A percentile compares a stretch with the other conserved stretches of the same genome.
Conservation (phyloP, 1,140 invertebrate genomes). For the Pomacea maculata region DNA sequence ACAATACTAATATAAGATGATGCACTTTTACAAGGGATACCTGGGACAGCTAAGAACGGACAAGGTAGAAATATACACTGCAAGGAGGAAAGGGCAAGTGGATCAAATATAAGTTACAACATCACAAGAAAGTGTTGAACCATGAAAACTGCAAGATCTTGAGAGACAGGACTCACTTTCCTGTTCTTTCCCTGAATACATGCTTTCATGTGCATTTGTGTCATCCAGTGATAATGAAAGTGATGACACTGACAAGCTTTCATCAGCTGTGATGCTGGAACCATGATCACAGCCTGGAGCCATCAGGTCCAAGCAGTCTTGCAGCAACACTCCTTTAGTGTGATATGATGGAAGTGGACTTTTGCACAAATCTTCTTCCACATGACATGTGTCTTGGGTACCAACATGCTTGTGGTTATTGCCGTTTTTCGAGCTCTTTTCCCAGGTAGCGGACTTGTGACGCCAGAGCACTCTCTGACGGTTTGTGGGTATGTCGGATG, state of each 20-base stretch:
- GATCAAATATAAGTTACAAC: slow-evolving; percentile 27
- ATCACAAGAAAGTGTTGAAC: slow-evolving; percentile 22
- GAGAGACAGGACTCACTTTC: slow-evolving; percentile 5
- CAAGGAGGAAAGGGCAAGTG: too few species aligned
- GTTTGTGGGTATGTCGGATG: not conserved
- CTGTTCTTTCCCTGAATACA: not conserved
- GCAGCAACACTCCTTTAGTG: slow-evolving; percentile 16
- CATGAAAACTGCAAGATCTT: not conserved
- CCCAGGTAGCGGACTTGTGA: slow-evolving; percentile 26
- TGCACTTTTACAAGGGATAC: too few species aligned
- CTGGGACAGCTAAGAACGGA: too few species aligned
- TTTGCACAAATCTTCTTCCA: not conserved
- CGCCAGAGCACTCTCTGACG: not conserved
- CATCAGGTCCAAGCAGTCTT: slow-evolving; percentile 5
- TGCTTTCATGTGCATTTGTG: not conserved
- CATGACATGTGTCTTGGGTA: slow-evolving; percentile 4
- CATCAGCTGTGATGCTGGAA: not conserved
- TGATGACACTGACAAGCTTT: slow-evolving; percentile 6
- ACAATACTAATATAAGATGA: too few species aligned
- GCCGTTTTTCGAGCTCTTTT: slow-evolving; percentile 20
- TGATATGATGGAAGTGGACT: not conserved
- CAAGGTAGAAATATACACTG: too few species aligned
- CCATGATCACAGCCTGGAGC: not conserved
- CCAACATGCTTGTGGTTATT: not conserved
- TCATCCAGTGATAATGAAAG: not conserved